These are phyloP conservation scores for Psix sp. DNA, from an alignment of 1,140 invertebrate species.

Conservation along the genomic window DNA sequence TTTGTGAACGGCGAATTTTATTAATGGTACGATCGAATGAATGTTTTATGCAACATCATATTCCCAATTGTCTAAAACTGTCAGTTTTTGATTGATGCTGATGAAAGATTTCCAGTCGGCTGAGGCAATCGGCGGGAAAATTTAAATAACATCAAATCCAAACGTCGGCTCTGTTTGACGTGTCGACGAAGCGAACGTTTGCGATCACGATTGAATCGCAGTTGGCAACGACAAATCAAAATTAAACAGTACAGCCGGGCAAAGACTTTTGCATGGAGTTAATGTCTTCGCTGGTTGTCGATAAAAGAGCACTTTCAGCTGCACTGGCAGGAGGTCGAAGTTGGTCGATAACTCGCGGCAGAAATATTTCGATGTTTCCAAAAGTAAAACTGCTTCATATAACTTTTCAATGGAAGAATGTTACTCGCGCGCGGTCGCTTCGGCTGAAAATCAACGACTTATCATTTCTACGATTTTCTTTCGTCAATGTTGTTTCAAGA, in stretches of 20 bases:
- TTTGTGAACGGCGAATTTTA: conserved; percentile 10
- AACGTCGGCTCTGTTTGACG: conserved; percentile 17
- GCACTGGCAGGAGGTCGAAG: conserved; percentile 13
- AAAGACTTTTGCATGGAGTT: not conserved
- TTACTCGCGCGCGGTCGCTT: too few relatives aligned
- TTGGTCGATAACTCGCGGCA: conserved; percentile 27
- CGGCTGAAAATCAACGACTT: too few relatives aligned
- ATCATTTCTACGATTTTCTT: too few relatives aligned
- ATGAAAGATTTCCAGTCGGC: conserved; percentile 33
- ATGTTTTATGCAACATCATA: conserved; percentile 13
- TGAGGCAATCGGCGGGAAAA: conserved; percentile 29
- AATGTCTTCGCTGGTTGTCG: not conserved
- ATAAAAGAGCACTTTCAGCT: conserved; percentile 14
- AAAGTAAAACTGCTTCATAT: conserved; percentile 33
- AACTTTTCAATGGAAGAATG: conserved; percentile 18
- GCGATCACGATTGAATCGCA: conserved; percentile 19
- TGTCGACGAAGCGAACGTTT: conserved; percentile 24
- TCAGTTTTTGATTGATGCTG: conserved; percentile 36
- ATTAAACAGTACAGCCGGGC: conserved; percentile 7
- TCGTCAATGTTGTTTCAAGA: too few relatives aligned
- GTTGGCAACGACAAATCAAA: conserved; percentile 9
- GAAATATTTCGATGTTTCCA: conserved; percentile 19
- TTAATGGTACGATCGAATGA: conserved; percentile 1
- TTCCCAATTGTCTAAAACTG: conserved; percentile 14
- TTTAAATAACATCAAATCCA: conserved; percentile 39